Percentiles rank a stretch among this genome's conserved stretches.
Conservation (phyloP, 2,797 vertebrate species). For the Dallia pectoralis region DNA sequence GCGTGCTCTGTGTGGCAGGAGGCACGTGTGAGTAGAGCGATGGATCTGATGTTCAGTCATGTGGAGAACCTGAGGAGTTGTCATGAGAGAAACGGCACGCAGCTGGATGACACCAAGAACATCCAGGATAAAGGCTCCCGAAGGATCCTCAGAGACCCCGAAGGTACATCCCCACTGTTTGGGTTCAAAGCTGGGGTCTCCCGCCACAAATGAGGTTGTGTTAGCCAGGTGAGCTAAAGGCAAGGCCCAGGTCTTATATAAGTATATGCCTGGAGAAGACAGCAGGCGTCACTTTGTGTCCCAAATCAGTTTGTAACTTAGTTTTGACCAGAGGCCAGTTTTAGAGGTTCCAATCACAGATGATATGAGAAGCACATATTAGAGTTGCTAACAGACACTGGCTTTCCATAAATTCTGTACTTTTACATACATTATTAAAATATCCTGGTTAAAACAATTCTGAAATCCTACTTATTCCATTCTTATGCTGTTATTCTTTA, state of each 20-base stretch:
- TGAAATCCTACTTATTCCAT: too few species aligned
- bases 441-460: too few species aligned
- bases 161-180: background rate
- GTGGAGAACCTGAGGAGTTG: conserved; percentile 81
- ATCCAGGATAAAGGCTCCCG: conserved; percentile 68
- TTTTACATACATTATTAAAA: too few species aligned
- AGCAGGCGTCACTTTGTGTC: too few species aligned
- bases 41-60: conserved; percentile 85
- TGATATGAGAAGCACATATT: too few species aligned
- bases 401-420: too few species aligned
- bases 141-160: conserved; percentile 57
- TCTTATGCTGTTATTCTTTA: too few species aligned
- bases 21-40: conserved; percentile 77
- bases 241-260: background rate
- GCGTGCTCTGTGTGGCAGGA: conserved; percentile 63
- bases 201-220: background rate
- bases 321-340: too few species aligned
- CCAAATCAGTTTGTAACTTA: too few species aligned
- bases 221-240: background rate
- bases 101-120: conserved; percentile 81
- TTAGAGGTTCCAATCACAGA: too few species aligned
- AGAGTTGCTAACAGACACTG: too few species aligned
- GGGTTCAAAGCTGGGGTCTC: background rate
- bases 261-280: too few species aligned
- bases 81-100: conserved; percentile 64